phyloP scores from a whole-genome alignment of 2,797 vertebrate genomes.

The Holocentrus rufus region DNA sequence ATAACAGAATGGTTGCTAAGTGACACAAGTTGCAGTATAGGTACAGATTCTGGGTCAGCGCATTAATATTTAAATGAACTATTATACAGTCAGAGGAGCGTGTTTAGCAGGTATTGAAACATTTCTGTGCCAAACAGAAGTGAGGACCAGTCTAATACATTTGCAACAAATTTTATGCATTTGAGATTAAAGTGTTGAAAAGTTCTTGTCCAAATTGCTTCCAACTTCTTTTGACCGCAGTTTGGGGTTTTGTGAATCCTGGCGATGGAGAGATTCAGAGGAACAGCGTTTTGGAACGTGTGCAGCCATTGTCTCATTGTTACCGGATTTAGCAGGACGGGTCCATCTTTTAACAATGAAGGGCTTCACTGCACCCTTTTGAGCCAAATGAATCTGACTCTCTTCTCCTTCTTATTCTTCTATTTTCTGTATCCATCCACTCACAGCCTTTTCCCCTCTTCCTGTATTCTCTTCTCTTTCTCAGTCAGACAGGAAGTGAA shows the following conservation, averaged over 20 bases:
- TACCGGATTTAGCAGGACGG: slow-evolving; percentile 47
- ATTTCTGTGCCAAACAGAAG: too few relatives aligned
- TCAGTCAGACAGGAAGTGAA: too few relatives aligned
- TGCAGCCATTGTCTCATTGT: slow-evolving; percentile 66
- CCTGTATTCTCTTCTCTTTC: too few relatives aligned
- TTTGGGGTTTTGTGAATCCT: slow-evolving; percentile 7
- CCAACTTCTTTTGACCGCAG: slow-evolving; percentile 9
- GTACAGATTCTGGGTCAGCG: too few relatives aligned
- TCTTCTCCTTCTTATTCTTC: not conserved
- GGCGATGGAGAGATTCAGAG: slow-evolving; percentile 10
- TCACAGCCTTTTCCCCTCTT: not conserved
- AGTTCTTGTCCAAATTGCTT: not conserved
- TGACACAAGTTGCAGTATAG: too few relatives aligned
- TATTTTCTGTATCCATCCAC: not conserved
- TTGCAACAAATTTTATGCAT: too few relatives aligned
- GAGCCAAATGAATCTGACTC: slow-evolving; percentile 33
- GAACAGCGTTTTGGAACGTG: slow-evolving; percentile 33
- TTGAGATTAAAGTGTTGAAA: not conserved
- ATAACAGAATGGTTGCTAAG: too few relatives aligned
- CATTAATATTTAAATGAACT: too few relatives aligned
- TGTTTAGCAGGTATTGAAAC: too few relatives aligned
- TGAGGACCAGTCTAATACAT: too few relatives aligned
- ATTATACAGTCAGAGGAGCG: too few relatives aligned
- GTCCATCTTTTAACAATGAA: slow-evolving; percentile 56
- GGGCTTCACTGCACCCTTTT: slow-evolving; percentile 33